These are phyloP conservation scores for Seriola dumerili DNA, from an alignment of 2,113 vertebrate species.

Conservation along the genomic window DNA sequence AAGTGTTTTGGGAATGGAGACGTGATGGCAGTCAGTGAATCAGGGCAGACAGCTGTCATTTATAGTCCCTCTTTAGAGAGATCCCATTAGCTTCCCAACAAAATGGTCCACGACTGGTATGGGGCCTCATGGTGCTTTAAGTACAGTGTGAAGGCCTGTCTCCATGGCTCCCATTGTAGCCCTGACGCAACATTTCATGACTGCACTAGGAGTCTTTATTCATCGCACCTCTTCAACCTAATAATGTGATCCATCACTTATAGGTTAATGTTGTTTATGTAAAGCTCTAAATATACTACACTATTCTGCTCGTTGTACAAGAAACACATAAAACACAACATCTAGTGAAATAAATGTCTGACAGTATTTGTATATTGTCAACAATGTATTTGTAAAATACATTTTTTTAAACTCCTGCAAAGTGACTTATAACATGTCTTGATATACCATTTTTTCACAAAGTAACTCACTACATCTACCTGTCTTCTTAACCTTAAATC, in stretches of 20 bases:
- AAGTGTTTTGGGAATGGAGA: constrained; percentile 70
- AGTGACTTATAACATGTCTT: no score
- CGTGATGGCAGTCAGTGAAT: constrained; percentile 69
- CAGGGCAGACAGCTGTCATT: constrained; percentile 79
- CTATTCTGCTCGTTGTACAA: not conserved
- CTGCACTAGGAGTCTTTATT: constrained; percentile 9
- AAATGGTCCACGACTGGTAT: constrained; percentile 65
- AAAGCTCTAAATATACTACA: not conserved
- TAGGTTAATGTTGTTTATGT: not conserved
- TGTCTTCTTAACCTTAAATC: no score
- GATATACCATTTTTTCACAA: no score
- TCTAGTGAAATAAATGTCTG: no score
- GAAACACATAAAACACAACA: not conserved
- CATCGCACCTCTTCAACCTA: not conserved
- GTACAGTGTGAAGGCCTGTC: constrained; percentile 49
- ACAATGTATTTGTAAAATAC: not conserved
- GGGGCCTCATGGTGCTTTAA: constrained; percentile 53
- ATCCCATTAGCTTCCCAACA: constrained; percentile 71
- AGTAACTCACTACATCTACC: no score
- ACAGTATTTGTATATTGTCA: no score
- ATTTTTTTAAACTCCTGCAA: not conserved
- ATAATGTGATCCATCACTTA: not conserved
- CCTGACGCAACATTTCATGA: constrained; percentile 22
- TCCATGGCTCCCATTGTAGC: constrained; percentile 2
- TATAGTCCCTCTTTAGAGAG: constrained; percentile 70